Conservation (phyloP, 2,797 vertebrate genomes). For the Nannoperca obscura region DNA sequence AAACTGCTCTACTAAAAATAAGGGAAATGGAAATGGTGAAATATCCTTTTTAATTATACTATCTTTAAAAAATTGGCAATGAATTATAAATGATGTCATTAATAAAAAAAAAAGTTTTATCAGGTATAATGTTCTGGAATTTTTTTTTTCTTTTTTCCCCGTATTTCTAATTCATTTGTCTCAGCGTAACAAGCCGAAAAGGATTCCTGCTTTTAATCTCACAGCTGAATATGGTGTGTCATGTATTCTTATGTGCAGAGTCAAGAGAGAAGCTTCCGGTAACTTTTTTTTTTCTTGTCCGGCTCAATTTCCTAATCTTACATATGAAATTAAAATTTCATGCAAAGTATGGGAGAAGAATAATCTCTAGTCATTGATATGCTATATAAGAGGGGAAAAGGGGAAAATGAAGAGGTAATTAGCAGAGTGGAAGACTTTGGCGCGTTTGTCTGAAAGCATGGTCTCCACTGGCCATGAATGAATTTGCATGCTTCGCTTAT, state of each 20-base stretch:
- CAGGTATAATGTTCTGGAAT: not conserved
- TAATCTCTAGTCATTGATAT: constrained; percentile 86
- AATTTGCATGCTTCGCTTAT: constrained; percentile 91
- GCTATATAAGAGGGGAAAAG: constrained; percentile 83
- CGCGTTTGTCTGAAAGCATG: constrained; percentile 83
- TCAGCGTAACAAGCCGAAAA: not conserved
- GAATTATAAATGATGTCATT: constrained; percentile 35
- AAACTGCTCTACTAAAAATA: constrained; percentile 45
- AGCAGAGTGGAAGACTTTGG: constrained; percentile 86
- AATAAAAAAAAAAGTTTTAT: constrained; percentile 33
- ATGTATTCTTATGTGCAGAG: constrained; percentile 54
- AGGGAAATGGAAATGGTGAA: constrained; percentile 28
- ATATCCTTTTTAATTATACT: constrained; percentile 43
- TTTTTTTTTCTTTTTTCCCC: not conserved
- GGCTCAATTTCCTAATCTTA: constrained; percentile 80
- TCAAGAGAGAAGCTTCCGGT: constrained; percentile 44
- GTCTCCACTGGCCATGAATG: constrained; percentile 86
- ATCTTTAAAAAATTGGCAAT: constrained; percentile 25
- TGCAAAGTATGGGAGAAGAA: constrained; percentile 85
- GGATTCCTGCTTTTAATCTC: constrained; percentile 49
- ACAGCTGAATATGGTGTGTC: constrained; percentile 62
- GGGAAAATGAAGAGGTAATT: constrained; percentile 89
- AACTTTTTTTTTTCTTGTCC: constrained; percentile 43
- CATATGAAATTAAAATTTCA: constrained; percentile 89
- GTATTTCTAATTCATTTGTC: constrained; percentile 1